Evolutionary conservation across 2,888 invertebrate genomes (phyloP).

Genomic region (Pyrrhia umbra): DNA sequence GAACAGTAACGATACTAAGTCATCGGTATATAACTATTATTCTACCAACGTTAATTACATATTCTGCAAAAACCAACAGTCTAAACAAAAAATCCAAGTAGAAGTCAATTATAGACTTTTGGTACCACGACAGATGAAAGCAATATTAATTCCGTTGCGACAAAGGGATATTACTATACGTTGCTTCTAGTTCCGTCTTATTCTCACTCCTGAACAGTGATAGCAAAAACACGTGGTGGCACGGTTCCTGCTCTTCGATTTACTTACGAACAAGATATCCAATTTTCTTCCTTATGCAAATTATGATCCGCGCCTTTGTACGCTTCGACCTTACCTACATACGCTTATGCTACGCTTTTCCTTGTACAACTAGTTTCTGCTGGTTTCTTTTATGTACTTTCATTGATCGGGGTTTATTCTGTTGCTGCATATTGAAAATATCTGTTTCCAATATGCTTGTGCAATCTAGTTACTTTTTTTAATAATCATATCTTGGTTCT

Average conservation of each 20-base stretch:
- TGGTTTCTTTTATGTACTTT: not conserved
- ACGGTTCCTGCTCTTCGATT: not conserved
- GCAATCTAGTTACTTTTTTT: not conserved
- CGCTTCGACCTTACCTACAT: slow-evolving; percentile 5
- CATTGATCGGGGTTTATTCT: not conserved
- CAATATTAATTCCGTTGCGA: not conserved
- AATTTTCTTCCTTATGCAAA: slow-evolving; percentile 24
- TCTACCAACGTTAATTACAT: too few species aligned
- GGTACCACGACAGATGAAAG: too few species aligned
- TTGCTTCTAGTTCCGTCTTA: too few species aligned
- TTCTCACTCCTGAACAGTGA: too few species aligned
- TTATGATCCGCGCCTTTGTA: slow-evolving; percentile 22
- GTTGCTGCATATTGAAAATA: not conserved
- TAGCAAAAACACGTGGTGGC: too few species aligned
- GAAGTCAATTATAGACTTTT: too few species aligned
- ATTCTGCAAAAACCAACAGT: too few species aligned
- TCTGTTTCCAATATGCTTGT: not conserved
- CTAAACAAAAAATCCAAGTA: too few species aligned
- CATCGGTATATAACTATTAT: too few species aligned
- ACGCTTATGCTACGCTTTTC: slow-evolving; percentile 12
- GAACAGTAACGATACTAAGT: too few species aligned
- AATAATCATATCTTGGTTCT: not conserved
- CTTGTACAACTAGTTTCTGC: slow-evolving; percentile 5
- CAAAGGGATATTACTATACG: too few species aligned
- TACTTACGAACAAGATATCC: slow-evolving; percentile 19